Conservation (phyloP, 2,113 vertebrate genomes). For the Murina feae region DNA sequence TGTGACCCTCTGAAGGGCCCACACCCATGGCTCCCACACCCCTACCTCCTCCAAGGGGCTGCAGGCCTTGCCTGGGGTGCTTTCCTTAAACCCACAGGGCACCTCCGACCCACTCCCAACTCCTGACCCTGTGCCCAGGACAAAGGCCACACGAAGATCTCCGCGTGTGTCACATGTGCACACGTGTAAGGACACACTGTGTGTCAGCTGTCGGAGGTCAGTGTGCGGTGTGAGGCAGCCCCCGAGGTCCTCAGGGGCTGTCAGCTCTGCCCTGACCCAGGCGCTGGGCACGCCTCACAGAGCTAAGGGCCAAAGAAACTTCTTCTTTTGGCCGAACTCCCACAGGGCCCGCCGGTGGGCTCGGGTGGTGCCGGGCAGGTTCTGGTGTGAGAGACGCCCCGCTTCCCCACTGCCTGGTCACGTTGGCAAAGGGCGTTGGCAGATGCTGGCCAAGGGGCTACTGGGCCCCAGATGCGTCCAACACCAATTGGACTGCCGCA, state of each 20-base stretch:
- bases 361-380: neutral
- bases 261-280: neutral
- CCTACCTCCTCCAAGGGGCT: neutral
- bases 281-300: too few relatives aligned
- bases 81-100: neutral
- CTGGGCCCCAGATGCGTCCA: neutral
- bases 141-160: neutral
- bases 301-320: neutral
- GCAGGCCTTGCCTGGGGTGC: accelerated
- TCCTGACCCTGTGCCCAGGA: neutral
- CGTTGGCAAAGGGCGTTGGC: accelerated
- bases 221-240: neutral
- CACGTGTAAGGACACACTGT: neutral
- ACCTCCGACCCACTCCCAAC: neutral
- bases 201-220: neutral
- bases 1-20: neutral
- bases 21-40: neutral
- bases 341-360: neutral
- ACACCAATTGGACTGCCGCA: accelerated
- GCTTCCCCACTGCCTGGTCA: neutral
- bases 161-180: accelerated
- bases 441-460: neutral
- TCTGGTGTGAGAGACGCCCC: neutral
- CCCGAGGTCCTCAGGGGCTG: too few relatives aligned
- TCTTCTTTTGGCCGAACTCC: neutral